Percentiles rank a stretch among this genome's conserved stretches.
Evolutionary conservation across 2,797 vertebrate species (phyloP).

Genomic region (Cryptoblepharus egeriae): DNA sequence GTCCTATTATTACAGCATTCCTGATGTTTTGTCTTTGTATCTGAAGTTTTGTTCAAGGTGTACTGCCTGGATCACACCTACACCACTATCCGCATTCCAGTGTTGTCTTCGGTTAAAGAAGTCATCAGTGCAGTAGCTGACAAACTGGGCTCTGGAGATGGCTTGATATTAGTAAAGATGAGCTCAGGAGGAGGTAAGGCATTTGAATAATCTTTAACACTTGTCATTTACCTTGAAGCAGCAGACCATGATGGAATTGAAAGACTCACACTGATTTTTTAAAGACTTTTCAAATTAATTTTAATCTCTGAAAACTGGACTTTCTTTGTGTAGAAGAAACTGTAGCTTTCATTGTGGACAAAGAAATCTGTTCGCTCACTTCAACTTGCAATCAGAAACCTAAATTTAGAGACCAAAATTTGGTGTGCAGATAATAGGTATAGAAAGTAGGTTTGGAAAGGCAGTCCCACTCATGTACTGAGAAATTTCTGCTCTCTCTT

Average conservation of each 20-base stretch:
- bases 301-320: slow-evolving; percentile 1
- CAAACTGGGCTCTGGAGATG: slow-evolving; percentile 93
- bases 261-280: slow-evolving; percentile 40
- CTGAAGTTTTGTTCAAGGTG: slow-evolving; percentile 94
- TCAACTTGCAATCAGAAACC: not conserved
- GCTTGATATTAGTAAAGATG: slow-evolving; percentile 91
- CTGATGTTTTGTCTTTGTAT: slow-evolving; percentile 2
- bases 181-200: slow-evolving; percentile 94
- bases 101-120: slow-evolving; percentile 91
- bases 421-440: too few species aligned
- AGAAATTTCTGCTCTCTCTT: too few species aligned
- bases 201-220: slow-evolving; percentile 41
- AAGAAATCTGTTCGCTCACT: too few species aligned
- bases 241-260: slow-evolving; percentile 45
- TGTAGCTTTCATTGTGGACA: not conserved
- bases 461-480: too few species aligned
- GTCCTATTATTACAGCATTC: fast-evolving
- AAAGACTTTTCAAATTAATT: slow-evolving; percentile 41
- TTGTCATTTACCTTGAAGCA: slow-evolving; percentile 37
- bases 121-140: slow-evolving; percentile 90
- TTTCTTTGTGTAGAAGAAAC: slow-evolving; percentile 11
- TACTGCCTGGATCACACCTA: slow-evolving; percentile 98
- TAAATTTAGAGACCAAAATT: not conserved
- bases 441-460: too few species aligned
- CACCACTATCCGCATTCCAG: slow-evolving; percentile 91